A percentile compares a stretch with the other conserved stretches of the same genome.
Evolutionary conservation across 2,888 invertebrate genomes (phyloP).

Genomic region (Scaptomyza cyrtandrae): DNA sequence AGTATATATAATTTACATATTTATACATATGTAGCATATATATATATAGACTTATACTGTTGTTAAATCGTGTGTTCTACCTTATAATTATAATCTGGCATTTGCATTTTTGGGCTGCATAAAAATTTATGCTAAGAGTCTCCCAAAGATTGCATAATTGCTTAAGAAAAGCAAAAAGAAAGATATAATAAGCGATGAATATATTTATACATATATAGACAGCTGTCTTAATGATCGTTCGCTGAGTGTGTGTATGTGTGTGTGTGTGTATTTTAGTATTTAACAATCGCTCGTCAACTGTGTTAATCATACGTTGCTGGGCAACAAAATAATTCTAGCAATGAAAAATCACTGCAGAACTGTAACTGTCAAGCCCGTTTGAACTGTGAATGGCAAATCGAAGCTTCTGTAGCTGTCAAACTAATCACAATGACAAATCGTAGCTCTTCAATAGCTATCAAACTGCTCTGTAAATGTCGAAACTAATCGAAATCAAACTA

Average conservation of each 20-base stretch:
- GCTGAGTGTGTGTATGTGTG: constrained; percentile 10
- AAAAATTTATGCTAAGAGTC: constrained; percentile 46
- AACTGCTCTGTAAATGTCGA: constrained; percentile 1
- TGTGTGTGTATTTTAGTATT: constrained; percentile 53
- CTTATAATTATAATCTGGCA: constrained; percentile 60
- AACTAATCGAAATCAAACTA: constrained; percentile 1
- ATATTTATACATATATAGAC: constrained; percentile 25
- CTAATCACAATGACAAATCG: too few relatives aligned
- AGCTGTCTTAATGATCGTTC: constrained; percentile 41
- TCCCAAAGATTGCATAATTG: constrained; percentile 73
- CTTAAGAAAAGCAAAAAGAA: constrained; percentile 28
- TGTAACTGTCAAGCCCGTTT: neutral
- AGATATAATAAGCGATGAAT: constrained; percentile 28
- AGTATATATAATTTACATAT: constrained; percentile 7
- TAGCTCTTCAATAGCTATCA: neutral
- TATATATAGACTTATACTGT: constrained; percentile 26
- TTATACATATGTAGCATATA: constrained; percentile 24
- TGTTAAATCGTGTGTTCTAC: constrained; percentile 36
- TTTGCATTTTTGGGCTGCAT: constrained; percentile 36
- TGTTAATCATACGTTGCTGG: constrained; percentile 14
- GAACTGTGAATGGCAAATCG: too few relatives aligned
- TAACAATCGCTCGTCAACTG: constrained; percentile 48
- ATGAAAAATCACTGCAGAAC: neutral
- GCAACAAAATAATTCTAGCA: constrained; percentile 1
- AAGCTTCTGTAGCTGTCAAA: too few relatives aligned